phyloP scores from a whole-genome alignment of 2,113 vertebrate species.

The Heterocephalus glaber region DNA sequence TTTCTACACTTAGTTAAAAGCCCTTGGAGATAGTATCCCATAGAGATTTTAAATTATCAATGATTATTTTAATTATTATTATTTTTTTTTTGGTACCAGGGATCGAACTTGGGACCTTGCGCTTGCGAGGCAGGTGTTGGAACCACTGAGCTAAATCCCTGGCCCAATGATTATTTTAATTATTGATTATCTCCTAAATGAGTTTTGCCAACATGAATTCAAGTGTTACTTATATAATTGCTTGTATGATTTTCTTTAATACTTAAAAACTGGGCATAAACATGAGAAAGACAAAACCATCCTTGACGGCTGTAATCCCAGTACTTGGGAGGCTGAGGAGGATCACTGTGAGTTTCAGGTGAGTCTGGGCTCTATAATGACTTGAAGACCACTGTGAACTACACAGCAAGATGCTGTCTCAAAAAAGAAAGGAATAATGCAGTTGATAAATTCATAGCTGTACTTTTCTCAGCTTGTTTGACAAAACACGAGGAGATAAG shows the following conservation, averaged over 20 bases:
- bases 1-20: constrained; percentile 52
- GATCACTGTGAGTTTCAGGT: background rate
- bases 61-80: constrained; percentile 60
- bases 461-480: background rate
- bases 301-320: background rate
- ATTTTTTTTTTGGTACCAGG: too few relatives aligned
- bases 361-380: background rate
- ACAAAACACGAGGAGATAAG: background rate
- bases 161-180: constrained; percentile 52
- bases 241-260: background rate
- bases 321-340: background rate
- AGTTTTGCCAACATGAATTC: background rate
- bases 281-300: background rate
- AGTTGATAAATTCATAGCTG: background rate
- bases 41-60: constrained; percentile 51
- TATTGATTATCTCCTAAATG: constrained; percentile 24
- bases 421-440: background rate
- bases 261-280: background rate
- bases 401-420: background rate
- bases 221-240: background rate
- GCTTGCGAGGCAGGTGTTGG: too few relatives aligned
- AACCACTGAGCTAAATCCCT: too few relatives aligned
- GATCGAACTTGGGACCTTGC: too few relatives aligned
- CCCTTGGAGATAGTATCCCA: background rate
- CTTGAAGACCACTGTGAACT: background rate